Evolutionary conservation across 2,888 invertebrate species (phyloP), one percentile per base, ranked within the genome.

Genomic region (Sphaeridia pumilis): DNA sequence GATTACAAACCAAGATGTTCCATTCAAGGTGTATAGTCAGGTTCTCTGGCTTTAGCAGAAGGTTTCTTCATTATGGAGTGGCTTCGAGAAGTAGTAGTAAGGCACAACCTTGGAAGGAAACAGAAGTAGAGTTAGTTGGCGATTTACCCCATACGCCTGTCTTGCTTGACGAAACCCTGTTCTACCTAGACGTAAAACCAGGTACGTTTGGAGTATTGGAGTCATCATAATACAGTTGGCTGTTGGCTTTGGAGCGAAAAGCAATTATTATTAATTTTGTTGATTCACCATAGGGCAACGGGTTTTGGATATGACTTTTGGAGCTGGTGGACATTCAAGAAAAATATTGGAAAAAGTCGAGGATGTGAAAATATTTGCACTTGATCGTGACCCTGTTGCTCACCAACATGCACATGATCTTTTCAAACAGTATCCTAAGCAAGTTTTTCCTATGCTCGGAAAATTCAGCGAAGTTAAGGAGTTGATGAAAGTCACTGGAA

Each of bases 261-360:
- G n/a, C n/a, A n/a, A n/a, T n/a, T n/a, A n/a, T n/a, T n/a, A n/a
- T n/a, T n/a, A n/a, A n/a, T n/a, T n/a, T n/a, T n/a, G n/a, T n/a
- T n/a, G n/a, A n/a, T n/a, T n/a, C n/a, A n/a, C n/a, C n/a, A n/a
- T n/a, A 38, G 73, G 78, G 54, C 78, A 84, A 70, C 72, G 76
- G 4, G 80, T 86, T 62, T 74, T 95, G 58, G 95, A 95, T 68
- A 90, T 93, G 90, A 95, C 95, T 14, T 95, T 94, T 74, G 94
- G 95, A 27, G 85, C 85, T 22, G 95, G 95, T 5, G 94, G 94
- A 0, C 95, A 95, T 68, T 80, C 87, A 10, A 76, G 74, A 63
- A 76, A 76, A 67, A 76, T 95, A 61, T 74, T 95, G 44, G 76
- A 84, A 66, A 68, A 74, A 26, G 75, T 78, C 12, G 73, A 82